Base-by-base conservation (phyloP, 2,113 vertebrate genomes). In the Aptenodytes forsteri region DNA sequence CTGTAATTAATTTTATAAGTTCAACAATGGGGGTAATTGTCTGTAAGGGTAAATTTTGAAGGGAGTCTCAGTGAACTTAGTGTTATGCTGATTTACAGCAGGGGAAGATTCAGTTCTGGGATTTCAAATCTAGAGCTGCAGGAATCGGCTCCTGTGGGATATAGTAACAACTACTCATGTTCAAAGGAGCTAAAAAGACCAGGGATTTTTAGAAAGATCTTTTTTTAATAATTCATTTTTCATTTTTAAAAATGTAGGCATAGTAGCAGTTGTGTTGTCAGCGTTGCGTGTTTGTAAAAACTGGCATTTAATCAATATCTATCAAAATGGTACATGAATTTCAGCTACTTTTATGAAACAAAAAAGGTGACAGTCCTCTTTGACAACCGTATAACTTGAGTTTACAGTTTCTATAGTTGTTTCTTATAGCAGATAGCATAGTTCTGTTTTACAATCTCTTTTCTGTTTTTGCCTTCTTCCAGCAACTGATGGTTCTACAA, bases 101-200 rank as follows among this genome's bases (percentile, higher is more conserved):
- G 14, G 17, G 29, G 14, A 70, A 17, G 44, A 32, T 89, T 82
- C 34, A 23, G n/a, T 38, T 44, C 10, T 32, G 25, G 61, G 27
- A 64, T 54, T 77, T 91, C 10, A 46, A 12, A 64, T 30, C 36
- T 47, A 38, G 49, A 81, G 47, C 47, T 69, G 27, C 17, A 55
- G 20, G 55, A 77, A 56, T 27, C 44, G 22, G 25, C 34, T 72
- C n/a, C 13, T 2, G 2, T 58, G 34, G 29, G n/a, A 44, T 65
- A 47, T 2, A 7, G 49, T 38, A 73, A 46, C 32, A 71, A 10
- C 14, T 25, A 13, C 20, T 47, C 16, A 10, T 0, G 1, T 66
- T 82, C 10, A 58, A 69, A 64, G 38, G 34, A 54, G 26, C 16
- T 71, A 62, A 38, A 71, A 78, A 56, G 14, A 18, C 5, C 1